A percentile compares a stretch with the other conserved stretches of the same genome.
These are phyloP conservation scores for Actenoides hombroni DNA, from an alignment of 2,113 vertebrate species.

Conservation along the genomic window DNA sequence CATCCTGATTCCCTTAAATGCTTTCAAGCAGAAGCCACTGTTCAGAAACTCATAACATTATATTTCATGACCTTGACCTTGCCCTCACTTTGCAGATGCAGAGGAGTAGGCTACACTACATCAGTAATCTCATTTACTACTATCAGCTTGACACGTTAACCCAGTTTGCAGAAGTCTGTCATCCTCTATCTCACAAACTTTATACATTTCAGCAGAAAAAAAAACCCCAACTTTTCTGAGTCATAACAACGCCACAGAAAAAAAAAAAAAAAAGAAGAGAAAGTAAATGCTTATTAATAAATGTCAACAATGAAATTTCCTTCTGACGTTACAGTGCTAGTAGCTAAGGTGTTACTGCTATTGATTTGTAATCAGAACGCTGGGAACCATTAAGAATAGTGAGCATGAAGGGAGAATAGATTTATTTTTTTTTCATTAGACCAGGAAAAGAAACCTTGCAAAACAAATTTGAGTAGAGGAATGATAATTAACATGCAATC, in stretches of 20 bases:
- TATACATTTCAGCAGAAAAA: neutral
- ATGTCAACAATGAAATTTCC: neutral
- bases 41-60: neutral
- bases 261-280: neutral
- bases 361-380: neutral
- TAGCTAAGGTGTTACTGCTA: neutral
- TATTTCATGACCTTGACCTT: neutral
- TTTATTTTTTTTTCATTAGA: neutral
- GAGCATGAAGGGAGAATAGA: neutral
- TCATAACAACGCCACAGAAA: neutral
- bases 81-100: conserved; percentile 8
- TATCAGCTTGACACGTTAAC: neutral
- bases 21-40: neutral
- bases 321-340: neutral
- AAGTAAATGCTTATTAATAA: conserved; percentile 3
- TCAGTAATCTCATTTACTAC: conserved; percentile 11
- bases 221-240: neutral
- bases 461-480: neutral
- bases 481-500: neutral
- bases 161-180: neutral
- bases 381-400: neutral
- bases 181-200: neutral
- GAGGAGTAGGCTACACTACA: neutral
- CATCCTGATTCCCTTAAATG: neutral
- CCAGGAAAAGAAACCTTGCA: neutral